These are phyloP conservation scores for Passer domesticus DNA, from an alignment of 2,113 vertebrate genomes.

Conservation along the genomic window DNA sequence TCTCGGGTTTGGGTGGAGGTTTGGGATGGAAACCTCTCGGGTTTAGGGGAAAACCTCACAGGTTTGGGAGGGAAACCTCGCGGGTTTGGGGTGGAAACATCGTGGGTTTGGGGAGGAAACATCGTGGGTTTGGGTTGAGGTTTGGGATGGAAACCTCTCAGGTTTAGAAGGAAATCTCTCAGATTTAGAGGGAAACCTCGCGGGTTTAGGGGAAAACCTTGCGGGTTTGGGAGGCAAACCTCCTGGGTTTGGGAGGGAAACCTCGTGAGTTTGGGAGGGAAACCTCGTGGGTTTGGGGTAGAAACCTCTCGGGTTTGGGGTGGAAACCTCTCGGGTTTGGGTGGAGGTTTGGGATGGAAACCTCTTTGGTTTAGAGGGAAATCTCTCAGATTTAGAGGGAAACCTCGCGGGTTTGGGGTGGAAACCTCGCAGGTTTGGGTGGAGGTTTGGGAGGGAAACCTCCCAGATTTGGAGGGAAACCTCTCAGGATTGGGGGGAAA, in stretches of 20 bases:
- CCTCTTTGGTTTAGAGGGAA: not conserved
- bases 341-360: not conserved
- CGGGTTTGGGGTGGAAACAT: fast-evolving
- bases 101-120: not conserved
- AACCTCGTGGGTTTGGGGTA: too few species aligned
- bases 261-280: not conserved
- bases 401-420: too few species aligned
- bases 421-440: not conserved
- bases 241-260: not conserved
- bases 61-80: fast-evolving
- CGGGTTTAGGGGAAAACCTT: too few species aligned
- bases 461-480: too few species aligned
- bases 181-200: too few species aligned
- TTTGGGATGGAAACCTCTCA: too few species aligned
- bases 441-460: not conserved
- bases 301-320: too few species aligned
- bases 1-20: not conserved
- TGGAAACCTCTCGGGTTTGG: not conserved
- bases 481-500: not conserved
- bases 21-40: not conserved
- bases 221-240: too few species aligned
- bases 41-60: too few species aligned
- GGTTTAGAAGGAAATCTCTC: too few species aligned
- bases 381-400: too few species aligned
- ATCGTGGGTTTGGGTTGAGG: too few species aligned